Conservation (phyloP, 2,797 vertebrate species). For the Odontamblyopus rebecca region DNA sequence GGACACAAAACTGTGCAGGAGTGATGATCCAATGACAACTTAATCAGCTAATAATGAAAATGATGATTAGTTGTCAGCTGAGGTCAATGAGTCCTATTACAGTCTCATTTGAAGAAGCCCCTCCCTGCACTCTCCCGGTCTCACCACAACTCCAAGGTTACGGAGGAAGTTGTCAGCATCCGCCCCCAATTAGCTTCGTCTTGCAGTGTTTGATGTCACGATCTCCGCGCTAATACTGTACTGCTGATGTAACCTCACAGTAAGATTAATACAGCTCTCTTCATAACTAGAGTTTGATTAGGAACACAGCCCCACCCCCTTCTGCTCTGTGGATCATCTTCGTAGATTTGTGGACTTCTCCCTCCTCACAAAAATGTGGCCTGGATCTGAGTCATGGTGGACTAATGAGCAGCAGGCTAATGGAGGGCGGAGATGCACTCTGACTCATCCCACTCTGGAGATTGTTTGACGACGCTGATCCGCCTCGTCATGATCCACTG, state of each 20-base stretch:
- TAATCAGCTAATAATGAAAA: constrained; percentile 8
- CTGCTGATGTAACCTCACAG: constrained; percentile 41
- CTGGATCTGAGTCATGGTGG: constrained; percentile 64
- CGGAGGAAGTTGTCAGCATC: constrained; percentile 45
- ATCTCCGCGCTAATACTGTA: constrained; percentile 32
- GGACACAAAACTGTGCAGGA: constrained; percentile 17
- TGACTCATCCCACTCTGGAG: constrained; percentile 62
- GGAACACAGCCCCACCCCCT: constrained; percentile 18
- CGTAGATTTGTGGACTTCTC: constrained; percentile 13
- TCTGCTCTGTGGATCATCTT: neutral
- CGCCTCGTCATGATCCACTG: constrained; percentile 16
- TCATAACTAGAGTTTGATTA: constrained; percentile 35
- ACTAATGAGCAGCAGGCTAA: constrained; percentile 54
- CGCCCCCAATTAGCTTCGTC: constrained; percentile 41
- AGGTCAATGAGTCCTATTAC: constrained; percentile 8
- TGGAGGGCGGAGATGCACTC: constrained; percentile 38
- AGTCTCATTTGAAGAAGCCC: constrained; percentile 20
- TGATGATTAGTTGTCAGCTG: constrained; percentile 5
- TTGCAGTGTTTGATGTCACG: constrained; percentile 28
- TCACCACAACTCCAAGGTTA: constrained; percentile 29
- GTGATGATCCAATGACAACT: neutral
- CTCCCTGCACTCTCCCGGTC: constrained; percentile 13
- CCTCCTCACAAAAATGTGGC: constrained; percentile 40
- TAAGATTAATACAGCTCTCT: constrained; percentile 29
- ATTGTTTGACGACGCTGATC: constrained; percentile 42